Evolutionary conservation across 2,113 vertebrate genomes (phyloP).

Genomic region (Eidolon helvum): DNA sequence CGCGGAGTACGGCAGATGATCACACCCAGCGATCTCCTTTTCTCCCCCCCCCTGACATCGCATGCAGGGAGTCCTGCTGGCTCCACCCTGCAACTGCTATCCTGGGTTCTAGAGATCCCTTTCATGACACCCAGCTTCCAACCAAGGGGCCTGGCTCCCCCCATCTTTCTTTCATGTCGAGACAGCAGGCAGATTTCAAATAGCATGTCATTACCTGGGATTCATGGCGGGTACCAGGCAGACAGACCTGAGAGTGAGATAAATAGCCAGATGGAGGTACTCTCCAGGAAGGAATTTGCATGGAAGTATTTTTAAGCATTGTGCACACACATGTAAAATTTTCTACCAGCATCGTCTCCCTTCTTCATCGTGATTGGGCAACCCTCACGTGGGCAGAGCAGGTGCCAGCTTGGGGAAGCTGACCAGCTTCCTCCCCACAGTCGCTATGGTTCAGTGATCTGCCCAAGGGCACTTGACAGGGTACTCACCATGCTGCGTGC

Average conservation of each 20-base stretch:
- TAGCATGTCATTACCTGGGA: accelerated
- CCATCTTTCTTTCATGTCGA: background rate
- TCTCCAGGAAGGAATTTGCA: background rate
- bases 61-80: background rate
- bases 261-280: background rate
- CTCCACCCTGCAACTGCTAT: background rate
- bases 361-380: background rate
- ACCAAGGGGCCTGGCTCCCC: background rate
- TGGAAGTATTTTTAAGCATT: background rate
- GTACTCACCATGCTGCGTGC: background rate
- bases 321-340: background rate
- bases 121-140: accelerated
- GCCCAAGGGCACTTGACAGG: background rate
- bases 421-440: background rate
- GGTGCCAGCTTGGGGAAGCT: background rate
- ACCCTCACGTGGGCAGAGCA: background rate
- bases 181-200: background rate
- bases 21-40: too few species aligned
- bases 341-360: background rate
- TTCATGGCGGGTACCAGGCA: background rate
- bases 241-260: background rate
- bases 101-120: background rate
- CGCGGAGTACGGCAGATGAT: background rate
- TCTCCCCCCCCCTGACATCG: background rate
- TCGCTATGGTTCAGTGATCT: background rate